Base-by-base conservation (phyloP, 2,797 vertebrate genomes). In the Craterocephalus amniculus region DNA sequence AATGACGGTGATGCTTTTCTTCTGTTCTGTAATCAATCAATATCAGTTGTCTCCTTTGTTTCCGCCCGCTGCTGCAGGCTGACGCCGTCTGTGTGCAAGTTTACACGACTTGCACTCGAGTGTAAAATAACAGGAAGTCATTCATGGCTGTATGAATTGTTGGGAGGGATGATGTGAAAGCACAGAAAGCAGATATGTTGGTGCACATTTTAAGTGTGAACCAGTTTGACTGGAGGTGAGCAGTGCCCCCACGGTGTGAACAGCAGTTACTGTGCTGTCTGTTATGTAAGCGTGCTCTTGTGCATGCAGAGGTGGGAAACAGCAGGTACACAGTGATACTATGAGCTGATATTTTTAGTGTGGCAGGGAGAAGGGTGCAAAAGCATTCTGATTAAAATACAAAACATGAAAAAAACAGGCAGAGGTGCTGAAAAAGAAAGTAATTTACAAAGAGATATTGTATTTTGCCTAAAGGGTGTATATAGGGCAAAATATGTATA, bases 21-120 rank as follows among this genome's bases (percentile, higher is more conserved):
- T 0, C 48, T 63, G 70, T 35, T 64, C 66, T 83, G 52, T 77
- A 74, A 89, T 88, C 80, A 86, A 89, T 88, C 80, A 86, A 89
- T 88, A 86, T 58, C 57, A 67, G 68, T 6, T n/a, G 36, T 36
- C 58, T 67, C 14, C 1, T 54, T 59, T 45, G 43, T 45, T 20
- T 45, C 43, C 43, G n/a, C 43, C 56, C 82, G 48, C 76, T 74
- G 69, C 70, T 66, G 67, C 67, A 70, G 61, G 62, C 73, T 76
- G 74, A 78, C 61, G 78, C 73, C 65, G 70, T 76, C 16, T 22
- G 45, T 58, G 36, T 18, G 18, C 52, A n/a, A 57, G 58, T 38
- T 57, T 14, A 20, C 8, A 56, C 12, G 56, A 4, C 29, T 31
- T 24, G 9, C 4, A 40, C 14, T 31, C 27, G 34, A 12, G 55